Evolutionary conservation across 2,113 vertebrate genomes (phyloP), one percentile per base, ranked within the genome.

Genomic region (Gulo gulo): DNA sequence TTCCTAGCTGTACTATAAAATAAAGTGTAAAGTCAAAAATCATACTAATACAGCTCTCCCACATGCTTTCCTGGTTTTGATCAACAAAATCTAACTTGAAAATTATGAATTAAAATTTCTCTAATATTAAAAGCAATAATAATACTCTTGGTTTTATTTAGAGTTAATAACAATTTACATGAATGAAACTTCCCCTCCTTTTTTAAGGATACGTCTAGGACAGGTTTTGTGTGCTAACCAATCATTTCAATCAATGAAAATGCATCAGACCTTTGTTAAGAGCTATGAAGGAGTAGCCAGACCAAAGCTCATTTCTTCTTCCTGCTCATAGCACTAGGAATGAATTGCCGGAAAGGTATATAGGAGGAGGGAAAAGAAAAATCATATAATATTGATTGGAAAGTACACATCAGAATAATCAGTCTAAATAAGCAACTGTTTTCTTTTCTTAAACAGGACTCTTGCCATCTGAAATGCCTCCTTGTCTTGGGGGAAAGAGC

Each of bases 1-100:
- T 91, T 96, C 97, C 82, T 96, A 95, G 82, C 57, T 96, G 13
- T 96, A 79, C 47, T 97, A 21, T 90, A 97, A 96, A 97, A 73
- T 93, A 91, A 94, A 78, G 67, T 57, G 55, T 88, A 91, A 97
- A 90, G n/a, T 5, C 88, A 93, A 93, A 95, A 91, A 63, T 65
- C 76, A 5, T 24, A 10, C 89, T 96, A 65, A 65, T 94, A 36
- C 26, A 80, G 47, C 50, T 97, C 90, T 94, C 92, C 45, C 57
- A 76, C 29, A 57, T 81, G 61, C 34, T 91, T 57, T 59, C 31
- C 86, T 97, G 39, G 80, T 91, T 97, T 91, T 96, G 39, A 82
- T 81, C 55, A 94, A 87, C 26, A 92, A 89, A 93, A 78, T 31
- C 36, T 93, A 82, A 97, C 84, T 87, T 96, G 65, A 91, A 97